Conservation (phyloP, 2,113 vertebrate genomes). For the Seriola rivoliana region DNA sequence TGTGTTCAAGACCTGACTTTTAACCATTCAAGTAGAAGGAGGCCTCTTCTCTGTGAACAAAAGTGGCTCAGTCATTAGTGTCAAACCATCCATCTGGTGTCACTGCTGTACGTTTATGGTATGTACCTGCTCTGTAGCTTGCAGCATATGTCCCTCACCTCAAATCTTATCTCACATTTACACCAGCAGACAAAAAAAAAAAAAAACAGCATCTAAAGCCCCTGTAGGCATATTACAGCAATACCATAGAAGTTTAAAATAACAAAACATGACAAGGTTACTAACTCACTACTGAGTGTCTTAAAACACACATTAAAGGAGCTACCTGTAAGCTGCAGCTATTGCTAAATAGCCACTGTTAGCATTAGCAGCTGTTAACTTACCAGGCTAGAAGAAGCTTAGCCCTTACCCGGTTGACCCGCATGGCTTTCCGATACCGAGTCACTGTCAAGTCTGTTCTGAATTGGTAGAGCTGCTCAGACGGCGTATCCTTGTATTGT, state of each 20-base stretch:
- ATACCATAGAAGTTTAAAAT: conserved; percentile 3
- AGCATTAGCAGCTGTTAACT: no score
- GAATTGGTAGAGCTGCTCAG: no score
- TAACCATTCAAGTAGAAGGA: conserved; percentile 40
- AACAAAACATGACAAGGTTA: not conserved
- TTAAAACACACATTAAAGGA: not conserved
- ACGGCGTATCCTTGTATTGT: no score
- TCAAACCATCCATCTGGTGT: conserved; percentile 47
- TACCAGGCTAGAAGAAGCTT: no score
- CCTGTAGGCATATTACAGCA: not conserved
- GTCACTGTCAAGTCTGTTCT: no score
- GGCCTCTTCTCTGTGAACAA: not conserved
- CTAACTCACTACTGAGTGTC: not conserved
- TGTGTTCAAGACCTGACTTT: conserved; percentile 54
- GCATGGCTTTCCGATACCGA: no score
- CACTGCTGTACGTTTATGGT: conserved; percentile 1
- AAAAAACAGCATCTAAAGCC: not conserved
- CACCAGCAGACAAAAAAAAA: not conserved
- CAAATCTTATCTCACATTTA: conserved; percentile 10
- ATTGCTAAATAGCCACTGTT: no score
- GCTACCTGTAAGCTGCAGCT: no score
- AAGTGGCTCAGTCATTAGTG: conserved; percentile 32
- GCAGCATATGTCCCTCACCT: conserved; percentile 9
- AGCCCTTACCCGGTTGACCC: no score
- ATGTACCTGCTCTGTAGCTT: not conserved